Base-by-base conservation (phyloP, 2,888 invertebrate genomes). In the Diplolepis rosae region DNA sequence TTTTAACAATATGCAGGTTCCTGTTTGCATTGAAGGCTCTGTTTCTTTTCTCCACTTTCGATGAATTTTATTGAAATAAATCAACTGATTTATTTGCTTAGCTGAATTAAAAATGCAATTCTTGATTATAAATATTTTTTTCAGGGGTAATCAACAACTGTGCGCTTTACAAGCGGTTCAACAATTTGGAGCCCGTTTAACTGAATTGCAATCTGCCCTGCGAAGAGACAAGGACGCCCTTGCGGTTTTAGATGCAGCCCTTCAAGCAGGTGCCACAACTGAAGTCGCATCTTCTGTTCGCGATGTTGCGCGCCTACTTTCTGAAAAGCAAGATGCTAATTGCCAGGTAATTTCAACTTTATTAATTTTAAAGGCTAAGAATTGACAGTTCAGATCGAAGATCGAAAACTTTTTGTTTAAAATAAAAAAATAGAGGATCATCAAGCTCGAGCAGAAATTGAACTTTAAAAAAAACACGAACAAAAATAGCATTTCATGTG, bases 191-290 rank as follows among this genome's bases (percentile, higher is more conserved):
- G 91, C 91, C 72, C 93, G 95, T 9, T 90, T 95, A 69, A 92
- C 93, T 15, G 95, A 95, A 86, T 91, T 96, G 74, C 94, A 95
- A 83, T 92, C 93, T 66, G 95, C 94, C 30, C 89, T 96, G 66
- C 92, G 93, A 32, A 93, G 94, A 77, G 96, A 96, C 87, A 91
- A 91, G 79, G 91, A 91, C 80, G 92, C 92, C 9, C 89, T 93
- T 69, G 89, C 90, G 42, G 89, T 90, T 77, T 84, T 92, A 77
- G 91, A 92, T 84, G 83, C 88, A 82, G 91, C 91, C 76, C 82
- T 91, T 77, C 84, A 89, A 80, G 85, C 89, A 81, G 86, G 90
- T 83, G 86, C 87, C 32, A 85, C 87, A 3, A 82, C 86, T 45
- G 90, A 91, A 78, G 90, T 92, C 24, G 91, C 91, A 7, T 90